Evolutionary conservation across 2,113 vertebrate genomes (phyloP).

Genomic region (Pseudonaja textilis): DNA sequence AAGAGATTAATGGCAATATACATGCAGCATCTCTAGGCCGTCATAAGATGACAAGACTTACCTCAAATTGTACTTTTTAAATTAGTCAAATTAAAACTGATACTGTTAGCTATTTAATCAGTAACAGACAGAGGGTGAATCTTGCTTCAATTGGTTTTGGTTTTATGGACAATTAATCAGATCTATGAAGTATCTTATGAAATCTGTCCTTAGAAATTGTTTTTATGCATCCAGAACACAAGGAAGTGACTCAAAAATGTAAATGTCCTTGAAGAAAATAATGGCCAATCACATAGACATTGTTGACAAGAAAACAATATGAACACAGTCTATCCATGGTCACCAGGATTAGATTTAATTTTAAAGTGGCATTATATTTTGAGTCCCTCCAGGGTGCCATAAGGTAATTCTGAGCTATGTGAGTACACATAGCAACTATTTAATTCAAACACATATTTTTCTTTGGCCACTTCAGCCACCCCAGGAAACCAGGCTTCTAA

Average conservation of each 20-base stretch:
- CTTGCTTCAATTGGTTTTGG: neutral
- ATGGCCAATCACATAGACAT: neutral
- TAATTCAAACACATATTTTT: neutral
- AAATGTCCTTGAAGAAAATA: neutral
- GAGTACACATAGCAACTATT: neutral
- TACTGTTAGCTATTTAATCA: neutral
- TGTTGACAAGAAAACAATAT: neutral
- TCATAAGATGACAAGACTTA: neutral
- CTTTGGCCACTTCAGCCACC: neutral
- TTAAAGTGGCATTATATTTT: neutral
- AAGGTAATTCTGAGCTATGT: neutral
- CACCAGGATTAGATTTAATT: neutral
- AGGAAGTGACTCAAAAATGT: neutral
- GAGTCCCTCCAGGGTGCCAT: neutral
- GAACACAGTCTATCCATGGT: neutral
- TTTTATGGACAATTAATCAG: neutral
- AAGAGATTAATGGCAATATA: neutral
- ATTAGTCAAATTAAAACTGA: neutral
- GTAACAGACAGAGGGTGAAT: neutral
- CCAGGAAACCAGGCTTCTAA: neutral
- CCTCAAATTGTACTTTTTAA: no score
- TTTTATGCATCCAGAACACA: neutral
- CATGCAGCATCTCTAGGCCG: fast-evolving
- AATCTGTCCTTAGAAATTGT: neutral
- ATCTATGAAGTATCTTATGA: neutral